Evolutionary conservation across 2,888 invertebrate genomes (phyloP).

Genomic region (Tubulanus polymorphus): DNA sequence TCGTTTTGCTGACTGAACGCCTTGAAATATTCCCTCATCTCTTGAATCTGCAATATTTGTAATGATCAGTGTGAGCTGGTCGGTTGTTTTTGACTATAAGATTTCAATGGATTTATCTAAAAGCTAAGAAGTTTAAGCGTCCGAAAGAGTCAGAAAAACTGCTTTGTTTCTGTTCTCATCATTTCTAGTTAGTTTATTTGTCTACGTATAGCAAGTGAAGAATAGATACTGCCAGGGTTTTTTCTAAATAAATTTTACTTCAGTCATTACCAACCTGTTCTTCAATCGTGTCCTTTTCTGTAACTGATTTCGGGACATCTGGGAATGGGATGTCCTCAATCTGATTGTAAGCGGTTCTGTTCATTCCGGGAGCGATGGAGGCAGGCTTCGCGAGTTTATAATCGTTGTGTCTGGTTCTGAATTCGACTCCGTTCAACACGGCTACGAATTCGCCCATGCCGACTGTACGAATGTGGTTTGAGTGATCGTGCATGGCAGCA

Average conservation of each 20-base stretch:
- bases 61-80: no score
- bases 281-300: slow-evolving; percentile 19
- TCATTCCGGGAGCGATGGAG: no score
- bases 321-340: slow-evolving; percentile 37
- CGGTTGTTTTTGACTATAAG: no score
- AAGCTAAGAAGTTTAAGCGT: no score
- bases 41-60: slow-evolving; percentile 30
- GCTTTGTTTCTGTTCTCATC: no score
- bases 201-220: no score
- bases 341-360: slow-evolving; percentile 20
- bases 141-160: no score
- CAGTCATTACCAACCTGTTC: no score
- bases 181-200: no score
- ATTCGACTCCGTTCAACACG: slow-evolving; percentile 40
- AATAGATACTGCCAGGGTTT: no score
- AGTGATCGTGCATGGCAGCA: slow-evolving; percentile 35
- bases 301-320: slow-evolving; percentile 31
- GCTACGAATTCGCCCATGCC: slow-evolving; percentile 23
- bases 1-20: slow-evolving; percentile 34
- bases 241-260: no score
- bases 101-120: no score
- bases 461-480: slow-evolving; percentile 31
- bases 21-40: slow-evolving; percentile 40
- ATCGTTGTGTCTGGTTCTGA: slow-evolving; percentile 25
- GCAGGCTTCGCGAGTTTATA: slow-evolving; percentile 14